Conservation (phyloP, 2,888 invertebrate species). For the Pammene fasciana region DNA sequence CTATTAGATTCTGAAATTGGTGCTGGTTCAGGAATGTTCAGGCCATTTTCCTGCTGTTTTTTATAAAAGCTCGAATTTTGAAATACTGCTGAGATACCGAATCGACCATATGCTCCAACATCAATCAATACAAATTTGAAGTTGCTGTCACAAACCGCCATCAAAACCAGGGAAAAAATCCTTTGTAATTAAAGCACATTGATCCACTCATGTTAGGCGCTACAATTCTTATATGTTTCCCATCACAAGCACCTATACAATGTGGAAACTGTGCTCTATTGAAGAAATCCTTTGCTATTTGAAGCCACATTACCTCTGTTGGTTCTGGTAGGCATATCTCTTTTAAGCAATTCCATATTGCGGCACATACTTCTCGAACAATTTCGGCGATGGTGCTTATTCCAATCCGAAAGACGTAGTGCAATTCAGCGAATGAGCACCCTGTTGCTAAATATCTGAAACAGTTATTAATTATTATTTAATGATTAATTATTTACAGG, state of each 20-base stretch:
- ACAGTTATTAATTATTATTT: background rate
- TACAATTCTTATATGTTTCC: constrained; percentile 26
- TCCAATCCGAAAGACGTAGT: background rate
- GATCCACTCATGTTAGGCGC: constrained; percentile 29
- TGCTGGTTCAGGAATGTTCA: constrained; percentile 40
- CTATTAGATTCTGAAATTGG: constrained; percentile 32
- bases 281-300: constrained; percentile 13
- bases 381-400: background rate
- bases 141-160: constrained; percentile 27
- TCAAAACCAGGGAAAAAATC: constrained; percentile 19
- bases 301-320: constrained; percentile 1
- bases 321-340: constrained; percentile 17
- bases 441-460: background rate
- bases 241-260: constrained; percentile 16
- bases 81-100: constrained; percentile 28
- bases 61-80: constrained; percentile 8
- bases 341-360: background rate
- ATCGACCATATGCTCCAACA: constrained; percentile 29
- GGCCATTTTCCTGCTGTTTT: constrained; percentile 13
- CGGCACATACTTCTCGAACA: background rate
- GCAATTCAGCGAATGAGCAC: background rate
- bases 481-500: no score
- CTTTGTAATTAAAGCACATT: constrained; percentile 28
- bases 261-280: constrained; percentile 15
- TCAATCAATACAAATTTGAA: constrained; percentile 23